Conservation (phyloP, 2,113 vertebrate genomes). For the Galemys pyrenaicus region DNA sequence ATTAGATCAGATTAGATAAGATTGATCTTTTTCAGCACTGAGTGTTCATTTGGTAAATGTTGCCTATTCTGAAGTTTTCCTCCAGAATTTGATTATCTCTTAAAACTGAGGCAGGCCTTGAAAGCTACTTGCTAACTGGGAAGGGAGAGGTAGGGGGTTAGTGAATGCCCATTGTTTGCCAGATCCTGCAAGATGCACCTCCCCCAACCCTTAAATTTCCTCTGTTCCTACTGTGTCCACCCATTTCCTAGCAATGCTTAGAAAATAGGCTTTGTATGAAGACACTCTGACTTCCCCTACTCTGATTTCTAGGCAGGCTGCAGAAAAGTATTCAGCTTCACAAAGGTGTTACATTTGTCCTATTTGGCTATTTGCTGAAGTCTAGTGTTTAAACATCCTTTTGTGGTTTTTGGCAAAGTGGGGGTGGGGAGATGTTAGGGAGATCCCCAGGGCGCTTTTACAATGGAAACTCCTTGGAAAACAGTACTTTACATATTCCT, state of each 20-base stretch:
- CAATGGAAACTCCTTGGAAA: neutral
- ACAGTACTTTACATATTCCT: neutral
- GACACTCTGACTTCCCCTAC: neutral
- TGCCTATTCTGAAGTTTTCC: neutral
- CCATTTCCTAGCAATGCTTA: slow-evolving; percentile 39
- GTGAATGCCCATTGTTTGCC: slow-evolving; percentile 48
- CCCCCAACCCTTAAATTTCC: slow-evolving; percentile 50
- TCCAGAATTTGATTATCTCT: neutral
- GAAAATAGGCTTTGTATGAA: neutral
- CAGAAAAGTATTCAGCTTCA: neutral
- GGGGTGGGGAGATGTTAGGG: neutral
- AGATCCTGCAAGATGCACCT: slow-evolving; percentile 25
- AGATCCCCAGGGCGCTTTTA: neutral
- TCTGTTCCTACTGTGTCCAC: neutral
- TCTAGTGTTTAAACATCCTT: too few relatives aligned
- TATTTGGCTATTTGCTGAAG: neutral
- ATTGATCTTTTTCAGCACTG: neutral
- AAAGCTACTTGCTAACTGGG: neutral
- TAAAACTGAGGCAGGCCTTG: neutral
- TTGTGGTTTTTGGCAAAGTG: too few relatives aligned
- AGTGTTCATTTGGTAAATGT: neutral
- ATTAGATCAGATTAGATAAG: neutral
- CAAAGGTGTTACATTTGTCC: too few relatives aligned
- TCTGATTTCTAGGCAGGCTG: neutral
- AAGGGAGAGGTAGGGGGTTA: neutral